A percentile compares a stretch with the other conserved stretches of the same genome.
These are phyloP conservation scores for Notamacropus eugenii DNA, from an alignment of 2,797 vertebrate genomes.

Conservation along the genomic window DNA sequence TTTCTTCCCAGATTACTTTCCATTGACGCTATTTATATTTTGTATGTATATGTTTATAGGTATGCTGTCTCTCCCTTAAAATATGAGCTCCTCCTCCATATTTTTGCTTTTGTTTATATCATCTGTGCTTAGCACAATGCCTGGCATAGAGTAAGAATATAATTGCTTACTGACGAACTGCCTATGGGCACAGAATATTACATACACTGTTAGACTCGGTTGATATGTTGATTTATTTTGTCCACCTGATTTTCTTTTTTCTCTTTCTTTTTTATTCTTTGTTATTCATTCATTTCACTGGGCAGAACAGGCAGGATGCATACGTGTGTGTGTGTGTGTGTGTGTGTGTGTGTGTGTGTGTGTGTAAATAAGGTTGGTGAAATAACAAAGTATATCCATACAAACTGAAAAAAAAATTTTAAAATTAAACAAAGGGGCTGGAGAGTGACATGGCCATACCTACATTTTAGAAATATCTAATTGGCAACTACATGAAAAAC, in stretches of 20 bases:
- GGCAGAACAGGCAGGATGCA: not conserved
- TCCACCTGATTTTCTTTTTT: not conserved
- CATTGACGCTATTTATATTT: not conserved
- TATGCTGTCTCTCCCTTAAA: not conserved
- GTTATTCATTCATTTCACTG: not conserved
- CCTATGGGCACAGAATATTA: not conserved
- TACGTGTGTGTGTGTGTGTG: not conserved
- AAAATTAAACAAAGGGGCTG: not conserved
- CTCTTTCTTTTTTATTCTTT: not conserved
- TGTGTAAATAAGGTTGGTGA: not conserved
- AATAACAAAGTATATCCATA: not conserved
- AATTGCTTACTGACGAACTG: not conserved
- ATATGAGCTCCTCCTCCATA: not conserved
- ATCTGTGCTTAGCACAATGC: not conserved
- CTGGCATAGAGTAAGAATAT: not conserved
- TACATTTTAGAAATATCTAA: not conserved
- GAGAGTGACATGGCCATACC: not conserved
- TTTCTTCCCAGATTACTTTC: not conserved
- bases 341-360: not conserved
- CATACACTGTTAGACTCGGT: not conserved
- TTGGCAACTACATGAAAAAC: not conserved
- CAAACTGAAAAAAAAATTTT: not conserved
- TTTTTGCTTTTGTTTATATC: not conserved
- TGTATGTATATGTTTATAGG: not conserved
- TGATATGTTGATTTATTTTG: not conserved